Conservation (phyloP, 2,888 invertebrate genomes). For the Dichetophora obliterata region DNA sequence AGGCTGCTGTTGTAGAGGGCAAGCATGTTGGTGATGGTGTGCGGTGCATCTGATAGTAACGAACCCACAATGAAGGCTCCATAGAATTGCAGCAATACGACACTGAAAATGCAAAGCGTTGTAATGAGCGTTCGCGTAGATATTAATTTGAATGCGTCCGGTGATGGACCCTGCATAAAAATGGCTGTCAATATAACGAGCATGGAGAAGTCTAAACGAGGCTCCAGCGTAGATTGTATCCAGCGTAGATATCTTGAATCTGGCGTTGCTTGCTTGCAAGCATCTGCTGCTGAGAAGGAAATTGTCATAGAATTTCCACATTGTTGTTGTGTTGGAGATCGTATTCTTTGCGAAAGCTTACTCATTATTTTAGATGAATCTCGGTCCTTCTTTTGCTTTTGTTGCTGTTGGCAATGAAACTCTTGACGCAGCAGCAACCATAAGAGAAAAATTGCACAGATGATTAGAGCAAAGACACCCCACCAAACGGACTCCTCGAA, state of each 20-base stretch:
- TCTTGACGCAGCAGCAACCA: constrained; percentile 57
- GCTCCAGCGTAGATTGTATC: constrained; percentile 46
- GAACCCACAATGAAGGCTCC: constrained; percentile 66
- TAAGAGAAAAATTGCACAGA: constrained; percentile 53
- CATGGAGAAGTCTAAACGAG: constrained; percentile 56
- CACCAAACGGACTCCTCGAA: constrained; percentile 62
- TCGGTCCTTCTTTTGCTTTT: constrained; percentile 21
- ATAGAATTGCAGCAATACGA: constrained; percentile 66
- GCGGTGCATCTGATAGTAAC: constrained; percentile 58
- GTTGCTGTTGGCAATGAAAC: constrained; percentile 40
- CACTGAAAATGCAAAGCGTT: constrained; percentile 59
- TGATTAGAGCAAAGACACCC: constrained; percentile 56
- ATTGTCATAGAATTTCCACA: neutral
- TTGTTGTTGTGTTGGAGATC: too few relatives aligned
- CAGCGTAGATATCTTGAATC: neutral
- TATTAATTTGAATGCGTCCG: constrained; percentile 54
- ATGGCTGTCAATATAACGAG: constrained; percentile 62
- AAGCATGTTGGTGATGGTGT: constrained; percentile 58
- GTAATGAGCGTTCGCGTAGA: constrained; percentile 62
- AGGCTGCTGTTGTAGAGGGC: constrained; percentile 61
- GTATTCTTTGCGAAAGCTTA: too few relatives aligned
- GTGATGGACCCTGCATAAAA: constrained; percentile 63
- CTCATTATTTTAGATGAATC: neutral
- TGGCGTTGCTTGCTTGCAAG: neutral
- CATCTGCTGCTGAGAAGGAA: neutral